Conservation (phyloP, 2,888 invertebrate species). For the Hanleya hanleyi region DNA sequence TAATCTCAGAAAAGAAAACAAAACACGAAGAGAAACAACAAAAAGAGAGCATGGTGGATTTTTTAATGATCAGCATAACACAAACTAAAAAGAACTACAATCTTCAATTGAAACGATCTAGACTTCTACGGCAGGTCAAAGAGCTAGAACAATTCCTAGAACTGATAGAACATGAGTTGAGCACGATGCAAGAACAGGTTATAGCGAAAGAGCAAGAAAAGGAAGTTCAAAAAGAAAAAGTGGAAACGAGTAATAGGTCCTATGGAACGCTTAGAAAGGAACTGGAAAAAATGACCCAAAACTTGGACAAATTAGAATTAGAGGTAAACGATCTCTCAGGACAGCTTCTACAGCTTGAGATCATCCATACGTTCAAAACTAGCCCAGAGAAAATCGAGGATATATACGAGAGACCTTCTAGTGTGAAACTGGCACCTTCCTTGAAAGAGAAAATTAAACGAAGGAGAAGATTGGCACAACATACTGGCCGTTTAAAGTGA, state of each 20-base stretch:
- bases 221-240: slow-evolving; percentile 53
- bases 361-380: slow-evolving; percentile 68
- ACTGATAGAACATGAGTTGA: slow-evolving; percentile 55
- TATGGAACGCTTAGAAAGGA: slow-evolving; percentile 59
- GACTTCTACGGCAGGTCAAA: slow-evolving; percentile 61
- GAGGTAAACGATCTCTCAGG: slow-evolving; percentile 62
- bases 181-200: slow-evolving; percentile 54
- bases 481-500: background rate
- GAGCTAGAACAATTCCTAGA: slow-evolving; percentile 59
- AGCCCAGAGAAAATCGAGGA: slow-evolving; percentile 69
- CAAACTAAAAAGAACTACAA: slow-evolving; percentile 68
- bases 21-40: slow-evolving; percentile 61
- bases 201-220: slow-evolving; percentile 59
- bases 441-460: slow-evolving; percentile 64
- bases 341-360: slow-evolving; percentile 64
- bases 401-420: slow-evolving; percentile 64
- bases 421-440: slow-evolving; percentile 69
- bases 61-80: slow-evolving; percentile 66
- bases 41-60: slow-evolving; percentile 70
- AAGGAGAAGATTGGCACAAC: slow-evolving; percentile 33
- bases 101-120: slow-evolving; percentile 64
- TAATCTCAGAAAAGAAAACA: slow-evolving; percentile 50
- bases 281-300: slow-evolving; percentile 60
- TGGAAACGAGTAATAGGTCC: slow-evolving; percentile 55
- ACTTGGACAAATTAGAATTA: slow-evolving; percentile 59